Conservation (phyloP, 2,113 vertebrate species). For the Theristicus caerulescens region DNA sequence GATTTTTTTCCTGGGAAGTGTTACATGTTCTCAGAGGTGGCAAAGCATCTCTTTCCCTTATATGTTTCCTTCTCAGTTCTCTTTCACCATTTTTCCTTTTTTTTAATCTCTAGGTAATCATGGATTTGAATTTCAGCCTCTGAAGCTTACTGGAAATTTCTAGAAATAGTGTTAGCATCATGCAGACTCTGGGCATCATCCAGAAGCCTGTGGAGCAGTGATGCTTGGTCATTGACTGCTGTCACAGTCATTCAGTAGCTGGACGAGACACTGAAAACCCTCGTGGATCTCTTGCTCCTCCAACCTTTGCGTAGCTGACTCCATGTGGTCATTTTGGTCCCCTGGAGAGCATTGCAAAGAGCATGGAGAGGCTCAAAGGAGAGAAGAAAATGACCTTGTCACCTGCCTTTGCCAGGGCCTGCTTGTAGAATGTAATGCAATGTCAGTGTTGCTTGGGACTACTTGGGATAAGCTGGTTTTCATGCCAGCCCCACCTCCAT, state of each 20-base stretch:
- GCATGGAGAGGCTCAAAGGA: constrained; percentile 73
- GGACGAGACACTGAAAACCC: constrained; percentile 71
- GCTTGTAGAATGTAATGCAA: constrained; percentile 78
- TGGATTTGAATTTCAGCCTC: constrained; percentile 67
- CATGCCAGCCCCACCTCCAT: background rate
- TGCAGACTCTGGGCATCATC: constrained; percentile 52
- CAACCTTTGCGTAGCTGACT: constrained; percentile 69
- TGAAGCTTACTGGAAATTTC: constrained; percentile 67
- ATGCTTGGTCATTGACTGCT: constrained; percentile 16
- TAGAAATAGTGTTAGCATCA: constrained; percentile 37
- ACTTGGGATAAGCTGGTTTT: background rate
- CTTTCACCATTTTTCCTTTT: background rate
- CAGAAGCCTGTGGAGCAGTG: constrained; percentile 57
- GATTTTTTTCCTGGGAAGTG: background rate
- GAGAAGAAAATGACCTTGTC: constrained; percentile 79
- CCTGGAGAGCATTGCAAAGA: constrained; percentile 76
- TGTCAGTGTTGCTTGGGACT: constrained; percentile 64
- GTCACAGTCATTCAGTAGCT: constrained; percentile 44
- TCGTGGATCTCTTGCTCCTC: constrained; percentile 52
- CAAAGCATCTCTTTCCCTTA: background rate
- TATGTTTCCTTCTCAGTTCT: background rate
- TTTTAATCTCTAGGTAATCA: constrained; percentile 50
- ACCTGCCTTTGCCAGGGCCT: background rate
- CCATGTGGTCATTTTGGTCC: constrained; percentile 67
- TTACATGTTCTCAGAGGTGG: background rate